phyloP scores from a whole-genome alignment of 2,888 invertebrate species.

The Xylota sylvarum region DNA sequence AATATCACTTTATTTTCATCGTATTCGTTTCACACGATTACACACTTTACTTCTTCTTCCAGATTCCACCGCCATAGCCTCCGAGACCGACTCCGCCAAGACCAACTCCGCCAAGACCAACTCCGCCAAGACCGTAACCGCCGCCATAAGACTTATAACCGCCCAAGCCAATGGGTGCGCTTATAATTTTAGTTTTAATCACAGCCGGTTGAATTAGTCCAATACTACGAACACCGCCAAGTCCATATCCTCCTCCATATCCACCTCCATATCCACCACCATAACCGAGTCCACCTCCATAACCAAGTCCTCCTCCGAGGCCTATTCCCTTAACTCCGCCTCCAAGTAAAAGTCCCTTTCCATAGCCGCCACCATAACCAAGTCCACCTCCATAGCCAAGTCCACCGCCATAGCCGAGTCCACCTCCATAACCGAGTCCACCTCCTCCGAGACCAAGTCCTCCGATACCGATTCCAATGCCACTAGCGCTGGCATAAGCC shows the following conservation, averaged over 20 bases:
- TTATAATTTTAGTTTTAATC: no score
- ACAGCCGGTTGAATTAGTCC: no score
- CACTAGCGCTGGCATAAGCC: slow-evolving; percentile 39
- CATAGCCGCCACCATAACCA: background rate
- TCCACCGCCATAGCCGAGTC: background rate
- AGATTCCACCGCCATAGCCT: slow-evolving; percentile 3
- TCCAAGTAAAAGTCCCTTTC: background rate
- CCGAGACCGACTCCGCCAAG: background rate
- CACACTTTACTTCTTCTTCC: slow-evolving; percentile 39
- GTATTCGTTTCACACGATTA: background rate
- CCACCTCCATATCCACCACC: background rate
- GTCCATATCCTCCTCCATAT: background rate
- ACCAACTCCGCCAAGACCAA: no score
- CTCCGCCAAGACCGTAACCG: no score
- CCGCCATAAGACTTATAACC: no score
- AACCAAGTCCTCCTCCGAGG: background rate
- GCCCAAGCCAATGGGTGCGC: no score
- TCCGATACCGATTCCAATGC: slow-evolving; percentile 13
- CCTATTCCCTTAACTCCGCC: background rate
- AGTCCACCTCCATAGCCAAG: background rate
- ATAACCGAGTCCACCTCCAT: background rate
- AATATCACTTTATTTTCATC: slow-evolving; percentile 5
- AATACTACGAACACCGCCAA: no score
- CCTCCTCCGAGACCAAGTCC: background rate
- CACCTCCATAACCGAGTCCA: background rate